These are phyloP conservation scores for Malacoctenus gilli DNA, from an alignment of 2,797 vertebrate genomes.

Conservation along the genomic window DNA sequence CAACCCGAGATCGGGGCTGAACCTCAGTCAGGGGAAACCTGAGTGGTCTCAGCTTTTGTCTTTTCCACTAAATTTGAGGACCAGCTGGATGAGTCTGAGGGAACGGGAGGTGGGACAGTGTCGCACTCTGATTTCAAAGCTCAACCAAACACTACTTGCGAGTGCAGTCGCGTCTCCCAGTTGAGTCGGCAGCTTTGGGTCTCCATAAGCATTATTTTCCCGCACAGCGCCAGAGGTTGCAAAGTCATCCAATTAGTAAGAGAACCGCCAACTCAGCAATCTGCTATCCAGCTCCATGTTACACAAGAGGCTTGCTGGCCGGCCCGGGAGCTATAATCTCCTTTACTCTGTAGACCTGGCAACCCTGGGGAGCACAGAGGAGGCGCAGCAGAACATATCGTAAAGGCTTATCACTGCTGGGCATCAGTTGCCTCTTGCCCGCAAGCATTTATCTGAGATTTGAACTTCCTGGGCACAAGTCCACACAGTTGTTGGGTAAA, in stretches of 20 bases:
- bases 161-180: conserved; percentile 34
- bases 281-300: conserved; percentile 60
- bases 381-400: conserved; percentile 54
- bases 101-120: not conserved
- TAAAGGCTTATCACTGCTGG: conserved; percentile 63
- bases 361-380: conserved; percentile 55
- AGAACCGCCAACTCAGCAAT: conserved; percentile 71
- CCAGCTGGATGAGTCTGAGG: conserved; percentile 20
- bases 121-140: conserved; percentile 13
- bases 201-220: conserved; percentile 65
- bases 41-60: conserved; percentile 35
- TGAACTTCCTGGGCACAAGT: conserved; percentile 65
- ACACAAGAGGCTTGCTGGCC: conserved; percentile 52
- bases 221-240: conserved; percentile 67
- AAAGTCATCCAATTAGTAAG: conserved; percentile 75
- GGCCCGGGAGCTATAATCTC: conserved; percentile 57
- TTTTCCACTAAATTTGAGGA: conserved; percentile 18
- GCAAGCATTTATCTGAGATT: conserved; percentile 63
- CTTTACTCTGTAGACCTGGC: conserved; percentile 58
- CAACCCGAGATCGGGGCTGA: conserved; percentile 36
- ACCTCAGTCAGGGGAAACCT: conserved; percentile 37
- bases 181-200: conserved; percentile 53
- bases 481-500: conserved; percentile 47
- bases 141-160: conserved; percentile 26
- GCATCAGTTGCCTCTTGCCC: conserved; percentile 56